phyloP scores from a whole-genome alignment of 2,888 invertebrate genomes.

The Dicyrtomina minuta region DNA sequence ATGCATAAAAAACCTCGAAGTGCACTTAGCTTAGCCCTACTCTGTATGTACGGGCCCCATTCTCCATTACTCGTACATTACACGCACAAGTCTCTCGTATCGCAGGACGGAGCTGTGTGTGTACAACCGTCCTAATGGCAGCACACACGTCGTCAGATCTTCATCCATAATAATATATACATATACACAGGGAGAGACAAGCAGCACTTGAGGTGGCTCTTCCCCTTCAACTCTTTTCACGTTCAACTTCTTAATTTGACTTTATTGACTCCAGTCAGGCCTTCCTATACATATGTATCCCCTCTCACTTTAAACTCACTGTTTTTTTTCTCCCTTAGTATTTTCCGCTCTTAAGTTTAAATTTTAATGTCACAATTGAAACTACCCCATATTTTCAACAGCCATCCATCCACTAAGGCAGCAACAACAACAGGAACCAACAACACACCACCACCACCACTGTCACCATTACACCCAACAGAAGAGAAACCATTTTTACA shows the following conservation, averaged over 20 bases:
- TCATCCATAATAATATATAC: too few relatives aligned
- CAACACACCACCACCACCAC: constrained; percentile 32
- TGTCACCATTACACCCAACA: constrained; percentile 10
- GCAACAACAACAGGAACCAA: constrained; percentile 6
- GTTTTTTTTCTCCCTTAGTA: constrained; percentile 7
- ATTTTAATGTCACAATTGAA: constrained; percentile 51
- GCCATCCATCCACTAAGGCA: not conserved
- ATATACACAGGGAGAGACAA: not conserved
- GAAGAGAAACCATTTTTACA: not conserved
- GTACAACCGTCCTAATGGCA: not conserved
- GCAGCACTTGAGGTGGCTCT: constrained; percentile 27
- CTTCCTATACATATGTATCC: not conserved
- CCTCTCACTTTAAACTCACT: not conserved
- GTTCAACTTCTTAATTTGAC: constrained; percentile 53
- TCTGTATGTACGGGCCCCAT: constrained; percentile 8
- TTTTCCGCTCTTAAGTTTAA: constrained; percentile 38
- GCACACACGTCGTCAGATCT: too few relatives aligned
- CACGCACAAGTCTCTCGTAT: not conserved
- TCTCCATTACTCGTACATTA: too few relatives aligned
- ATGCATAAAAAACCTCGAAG: constrained; percentile 40
- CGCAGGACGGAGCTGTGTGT: not conserved
- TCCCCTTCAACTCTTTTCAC: constrained; percentile 33
- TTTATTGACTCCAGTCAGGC: constrained; percentile 46
- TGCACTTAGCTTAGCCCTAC: constrained; percentile 33
- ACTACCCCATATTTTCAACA: constrained; percentile 32